Evolutionary conservation across 1,140 invertebrate species (phyloP), one percentile per base, ranked within the genome.

Genomic region (Stratiolaelaps scimitus): DNA sequence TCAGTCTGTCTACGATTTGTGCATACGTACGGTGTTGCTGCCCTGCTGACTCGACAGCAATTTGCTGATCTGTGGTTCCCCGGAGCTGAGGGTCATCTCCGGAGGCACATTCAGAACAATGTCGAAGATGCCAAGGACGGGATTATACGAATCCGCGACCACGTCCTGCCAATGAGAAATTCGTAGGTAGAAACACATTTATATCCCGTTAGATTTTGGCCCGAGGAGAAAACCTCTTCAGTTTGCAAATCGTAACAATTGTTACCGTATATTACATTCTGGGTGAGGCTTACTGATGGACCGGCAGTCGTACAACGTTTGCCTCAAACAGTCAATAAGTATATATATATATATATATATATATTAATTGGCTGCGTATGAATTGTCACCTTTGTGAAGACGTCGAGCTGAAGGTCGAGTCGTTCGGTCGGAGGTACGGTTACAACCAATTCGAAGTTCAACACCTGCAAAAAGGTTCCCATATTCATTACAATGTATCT

Each of bases 1-100:
- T n/a, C n/a, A n/a, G n/a, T n/a, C n/a, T n/a, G n/a, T n/a, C n/a
- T n/a, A n/a, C n/a, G n/a, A n/a, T n/a, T n/a, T n/a, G n/a, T n/a
- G n/a, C 34, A 10, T 40, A 40, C 34, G 34, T 60, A 60, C 53
- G 15, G 26, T 34, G 10, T 60, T 60, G 20, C 53, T 60, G 53
- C 23, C 53, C 20, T 60, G 53, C 10, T 60, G 53, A 10, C 34
- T 26, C 15, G 26, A 29, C 15, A 60, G 53, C 53, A 60, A 19
- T 60, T 60, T 60, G 53, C 53, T 60, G 23, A 60, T 34, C 34
- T 60, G 53, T 6, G 53, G 53, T 23, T 60, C 53, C 23, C 53
- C 53, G 20, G 23, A 26, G 23, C 53, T 60, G 15, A 60, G 53
- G 10, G 53, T 60, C 23, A 60, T 26, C 23, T 60, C 53, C 53